These are phyloP conservation scores for Tragelaphus eurycerus DNA, from an alignment of 2,797 vertebrate genomes.

Conservation along the genomic window DNA sequence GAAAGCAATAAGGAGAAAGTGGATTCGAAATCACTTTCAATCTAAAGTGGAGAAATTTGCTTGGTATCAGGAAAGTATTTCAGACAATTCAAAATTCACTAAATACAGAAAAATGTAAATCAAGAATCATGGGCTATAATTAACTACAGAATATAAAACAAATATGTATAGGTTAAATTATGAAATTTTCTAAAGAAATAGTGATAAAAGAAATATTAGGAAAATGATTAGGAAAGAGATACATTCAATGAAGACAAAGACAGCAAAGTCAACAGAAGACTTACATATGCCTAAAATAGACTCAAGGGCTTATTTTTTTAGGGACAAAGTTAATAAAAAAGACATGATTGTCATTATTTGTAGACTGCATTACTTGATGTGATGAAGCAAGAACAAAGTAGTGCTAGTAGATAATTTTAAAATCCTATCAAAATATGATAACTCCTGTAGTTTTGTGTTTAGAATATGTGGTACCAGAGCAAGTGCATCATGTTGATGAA, in stretches of 20 bases:
- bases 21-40: background rate
- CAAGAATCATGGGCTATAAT: background rate
- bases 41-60: background rate
- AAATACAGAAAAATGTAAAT: background rate
- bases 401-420: background rate
- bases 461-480: background rate
- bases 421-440: background rate
- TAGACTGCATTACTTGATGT: background rate
- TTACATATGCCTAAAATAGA: background rate
- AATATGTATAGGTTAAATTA: background rate
- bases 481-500: background rate
- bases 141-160: background rate
- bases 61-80: background rate
- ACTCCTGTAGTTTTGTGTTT: background rate
- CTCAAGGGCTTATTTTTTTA: background rate
- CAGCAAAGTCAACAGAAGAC: background rate
- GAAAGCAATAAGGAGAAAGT: background rate
- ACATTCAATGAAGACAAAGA: background rate
- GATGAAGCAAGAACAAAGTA: background rate
- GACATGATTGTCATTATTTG: background rate
- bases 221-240: background rate
- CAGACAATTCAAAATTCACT: background rate
- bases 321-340: background rate
- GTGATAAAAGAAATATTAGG: background rate
- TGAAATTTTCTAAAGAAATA: background rate